phyloP scores from a whole-genome alignment of 2,888 invertebrate genomes.

The Drosophila mettleri region DNA sequence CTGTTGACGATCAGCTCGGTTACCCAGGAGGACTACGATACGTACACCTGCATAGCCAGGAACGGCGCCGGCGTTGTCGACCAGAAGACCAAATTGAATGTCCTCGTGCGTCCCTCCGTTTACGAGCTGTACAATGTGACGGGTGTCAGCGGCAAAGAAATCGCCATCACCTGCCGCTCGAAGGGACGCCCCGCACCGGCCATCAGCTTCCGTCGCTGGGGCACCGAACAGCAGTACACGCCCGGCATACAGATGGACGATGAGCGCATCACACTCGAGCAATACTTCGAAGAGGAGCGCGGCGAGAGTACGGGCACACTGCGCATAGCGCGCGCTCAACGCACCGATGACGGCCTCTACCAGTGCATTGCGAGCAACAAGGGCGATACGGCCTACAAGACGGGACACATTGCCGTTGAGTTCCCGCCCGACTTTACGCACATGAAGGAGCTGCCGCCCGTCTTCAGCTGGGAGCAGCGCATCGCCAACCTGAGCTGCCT shows the following conservation, averaged over 20 bases:
- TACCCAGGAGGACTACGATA: slow-evolving; percentile 91
- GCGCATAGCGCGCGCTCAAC: slow-evolving; percentile 88
- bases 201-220: slow-evolving; percentile 92
- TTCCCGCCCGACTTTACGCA: slow-evolving; percentile 92
- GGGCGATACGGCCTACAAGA: slow-evolving; percentile 90
- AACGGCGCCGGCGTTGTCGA: slow-evolving; percentile 92
- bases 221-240: slow-evolving; percentile 88
- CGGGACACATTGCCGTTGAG: slow-evolving; percentile 93
- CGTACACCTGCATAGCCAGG: slow-evolving; percentile 92
- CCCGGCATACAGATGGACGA: slow-evolving; percentile 88
- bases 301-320: slow-evolving; percentile 89
- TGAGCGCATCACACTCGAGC: slow-evolving; percentile 88
- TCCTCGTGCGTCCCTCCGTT: slow-evolving; percentile 92
- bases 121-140: slow-evolving; percentile 91
- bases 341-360: slow-evolving; percentile 94
- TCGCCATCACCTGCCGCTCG: slow-evolving; percentile 90
- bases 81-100: slow-evolving; percentile 89
- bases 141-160: slow-evolving; percentile 87
- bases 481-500: slow-evolving; percentile 94
- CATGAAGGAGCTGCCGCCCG: slow-evolving; percentile 89
- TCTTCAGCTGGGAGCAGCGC: slow-evolving; percentile 93
- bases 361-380: slow-evolving; percentile 93
- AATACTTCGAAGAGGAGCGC: slow-evolving; percentile 86
- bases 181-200: slow-evolving; percentile 92
- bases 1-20: slow-evolving; percentile 90